Conservation (phyloP, 2,888 invertebrate genomes). For the Luffia ferchaultella region DNA sequence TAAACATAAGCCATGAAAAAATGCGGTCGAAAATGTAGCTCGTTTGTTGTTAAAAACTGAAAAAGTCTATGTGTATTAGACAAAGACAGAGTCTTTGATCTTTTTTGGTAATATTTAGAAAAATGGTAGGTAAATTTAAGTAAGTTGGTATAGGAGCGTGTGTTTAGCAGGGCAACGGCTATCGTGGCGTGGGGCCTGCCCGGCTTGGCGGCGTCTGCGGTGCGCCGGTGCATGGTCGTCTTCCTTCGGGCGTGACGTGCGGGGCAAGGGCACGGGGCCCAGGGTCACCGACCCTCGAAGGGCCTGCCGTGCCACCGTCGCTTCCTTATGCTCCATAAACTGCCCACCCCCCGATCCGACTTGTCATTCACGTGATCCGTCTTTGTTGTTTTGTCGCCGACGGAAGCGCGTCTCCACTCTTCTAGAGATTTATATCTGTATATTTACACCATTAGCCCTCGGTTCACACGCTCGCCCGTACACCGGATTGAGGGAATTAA, state of each 20-base stretch:
- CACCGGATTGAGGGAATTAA: neutral
- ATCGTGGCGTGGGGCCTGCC: too few species aligned
- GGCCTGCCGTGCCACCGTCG: conserved; percentile 30
- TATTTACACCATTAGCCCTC: neutral
- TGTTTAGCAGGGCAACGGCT: too few species aligned
- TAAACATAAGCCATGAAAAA: too few species aligned
- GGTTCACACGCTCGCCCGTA: neutral
- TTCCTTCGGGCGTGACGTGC: conserved; percentile 57
- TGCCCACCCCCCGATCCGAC: neutral
- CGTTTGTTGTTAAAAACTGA: too few species aligned
- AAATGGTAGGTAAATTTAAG: too few species aligned
- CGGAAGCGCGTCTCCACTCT: neutral
- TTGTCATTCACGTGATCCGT: neutral
- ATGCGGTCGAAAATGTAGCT: too few species aligned
- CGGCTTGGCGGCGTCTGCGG: neutral
- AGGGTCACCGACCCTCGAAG: conserved; percentile 52
- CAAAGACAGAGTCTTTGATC: too few species aligned
- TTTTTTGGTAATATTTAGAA: too few species aligned
- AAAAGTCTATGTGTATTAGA: too few species aligned
- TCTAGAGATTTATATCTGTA: neutral
- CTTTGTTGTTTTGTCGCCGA: neutral
- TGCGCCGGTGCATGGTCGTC: conserved; percentile 25
- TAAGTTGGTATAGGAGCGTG: too few species aligned
- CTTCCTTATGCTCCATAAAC: conserved; percentile 44
- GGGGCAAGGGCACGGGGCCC: conserved; percentile 10